Evolutionary conservation across 2,888 invertebrate genomes (phyloP).

Genomic region (Lepidochrysops patricia): DNA sequence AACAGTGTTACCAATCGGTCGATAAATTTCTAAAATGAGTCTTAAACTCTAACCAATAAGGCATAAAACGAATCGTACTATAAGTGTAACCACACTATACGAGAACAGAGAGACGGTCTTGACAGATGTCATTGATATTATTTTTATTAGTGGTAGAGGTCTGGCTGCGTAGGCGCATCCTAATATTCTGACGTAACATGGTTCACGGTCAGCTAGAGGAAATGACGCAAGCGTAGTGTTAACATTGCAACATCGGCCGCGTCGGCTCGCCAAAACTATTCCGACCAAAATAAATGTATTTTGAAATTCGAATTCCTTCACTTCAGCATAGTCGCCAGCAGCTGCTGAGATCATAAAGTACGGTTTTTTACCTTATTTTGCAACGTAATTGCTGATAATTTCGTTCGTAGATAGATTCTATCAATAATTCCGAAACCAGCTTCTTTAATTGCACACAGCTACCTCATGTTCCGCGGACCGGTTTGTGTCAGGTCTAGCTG

Average conservation of each 20-base stretch:
- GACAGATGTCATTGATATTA: slow-evolving; percentile 12
- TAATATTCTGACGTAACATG: slow-evolving; percentile 61
- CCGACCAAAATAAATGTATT: slow-evolving; percentile 1
- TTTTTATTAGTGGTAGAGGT: slow-evolving; percentile 11
- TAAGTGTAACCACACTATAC: not conserved
- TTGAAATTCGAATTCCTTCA: not conserved
- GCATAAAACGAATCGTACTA: not conserved
- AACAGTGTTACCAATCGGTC: slow-evolving; percentile 5
- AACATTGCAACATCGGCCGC: slow-evolving; percentile 45
- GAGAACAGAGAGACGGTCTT: not conserved
- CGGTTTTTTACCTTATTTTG: slow-evolving; percentile 10
- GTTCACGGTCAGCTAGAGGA: slow-evolving; percentile 71
- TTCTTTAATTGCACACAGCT: slow-evolving; percentile 25
- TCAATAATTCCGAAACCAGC: slow-evolving; percentile 20
- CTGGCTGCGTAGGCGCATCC: slow-evolving; percentile 48
- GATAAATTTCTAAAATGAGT: not conserved
- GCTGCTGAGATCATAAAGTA: not conserved
- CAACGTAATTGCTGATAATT: slow-evolving; percentile 12
- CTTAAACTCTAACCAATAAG: not conserved
- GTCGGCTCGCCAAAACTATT: slow-evolving; percentile 38
- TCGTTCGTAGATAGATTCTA: slow-evolving; percentile 10
- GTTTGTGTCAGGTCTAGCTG: slow-evolving; percentile 30
- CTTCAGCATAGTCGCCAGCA: not conserved
- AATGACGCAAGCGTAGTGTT: slow-evolving; percentile 64
- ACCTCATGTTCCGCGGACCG: slow-evolving; percentile 30